Conservation (phyloP, 2,113 vertebrate genomes). For the Antennarius striatus region DNA sequence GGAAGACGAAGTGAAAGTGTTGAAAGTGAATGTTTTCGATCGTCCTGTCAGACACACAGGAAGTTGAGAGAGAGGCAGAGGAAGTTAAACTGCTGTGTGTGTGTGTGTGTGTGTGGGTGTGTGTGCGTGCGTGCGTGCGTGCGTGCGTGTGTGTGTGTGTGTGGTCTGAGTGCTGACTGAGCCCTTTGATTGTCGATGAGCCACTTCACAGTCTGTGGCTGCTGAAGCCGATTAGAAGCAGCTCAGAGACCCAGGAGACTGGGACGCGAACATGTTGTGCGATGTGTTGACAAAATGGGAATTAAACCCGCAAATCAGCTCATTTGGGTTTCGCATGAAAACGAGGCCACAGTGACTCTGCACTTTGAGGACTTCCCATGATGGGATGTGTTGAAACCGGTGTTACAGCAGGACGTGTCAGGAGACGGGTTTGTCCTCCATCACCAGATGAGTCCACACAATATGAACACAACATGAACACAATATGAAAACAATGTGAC, state of each 20-base stretch:
- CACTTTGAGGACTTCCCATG: background rate
- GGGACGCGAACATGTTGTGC: background rate
- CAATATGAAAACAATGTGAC: no score
- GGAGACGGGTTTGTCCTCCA: no score
- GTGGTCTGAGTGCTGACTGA: conserved; percentile 66
- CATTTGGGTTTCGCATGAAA: background rate
- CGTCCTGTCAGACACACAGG: conserved; percentile 62
- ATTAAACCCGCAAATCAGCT: background rate
- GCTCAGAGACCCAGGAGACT: background rate
- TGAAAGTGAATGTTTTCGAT: conserved; percentile 78
- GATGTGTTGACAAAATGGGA: background rate
- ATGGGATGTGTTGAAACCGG: background rate
- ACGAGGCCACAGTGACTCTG: background rate
- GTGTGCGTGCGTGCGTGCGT: conserved; percentile 36
- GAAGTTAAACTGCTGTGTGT: conserved; percentile 66
- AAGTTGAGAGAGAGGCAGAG: conserved; percentile 67
- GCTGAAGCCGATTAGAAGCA: conserved; percentile 49
- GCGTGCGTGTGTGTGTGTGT: conserved; percentile 48
- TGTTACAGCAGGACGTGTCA: background rate
- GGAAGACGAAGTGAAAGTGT: conserved; percentile 80
- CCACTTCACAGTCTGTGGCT: conserved; percentile 48
- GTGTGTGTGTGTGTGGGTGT: conserved; percentile 36
- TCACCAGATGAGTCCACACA: no score
- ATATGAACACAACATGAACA: no score
- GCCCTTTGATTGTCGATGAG: conserved; percentile 44